These are phyloP conservation scores for Buathra laborator DNA, from an alignment of 2,888 invertebrate species.

Conservation along the genomic window DNA sequence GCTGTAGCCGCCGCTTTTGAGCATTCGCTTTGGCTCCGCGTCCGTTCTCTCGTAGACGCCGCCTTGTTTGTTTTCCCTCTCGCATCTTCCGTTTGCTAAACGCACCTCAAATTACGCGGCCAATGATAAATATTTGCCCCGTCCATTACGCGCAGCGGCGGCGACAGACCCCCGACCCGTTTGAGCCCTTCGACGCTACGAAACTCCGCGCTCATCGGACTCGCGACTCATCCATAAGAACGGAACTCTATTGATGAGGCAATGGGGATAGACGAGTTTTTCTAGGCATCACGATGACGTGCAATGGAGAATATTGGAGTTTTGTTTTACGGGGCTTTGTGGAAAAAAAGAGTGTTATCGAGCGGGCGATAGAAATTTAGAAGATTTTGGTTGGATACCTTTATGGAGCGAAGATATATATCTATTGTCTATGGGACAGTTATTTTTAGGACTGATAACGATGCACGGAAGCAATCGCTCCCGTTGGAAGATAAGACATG, in stretches of 20 bases:
- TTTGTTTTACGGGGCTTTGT: no score
- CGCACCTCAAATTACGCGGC: slow-evolving; percentile 84
- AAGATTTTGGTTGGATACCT: no score
- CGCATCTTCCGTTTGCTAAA: slow-evolving; percentile 83
- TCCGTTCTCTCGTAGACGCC: slow-evolving; percentile 69
- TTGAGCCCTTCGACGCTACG: slow-evolving; percentile 66
- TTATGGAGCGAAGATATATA: no score
- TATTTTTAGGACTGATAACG: no score
- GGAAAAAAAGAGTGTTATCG: no score
- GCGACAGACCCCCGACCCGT: slow-evolving; percentile 66
- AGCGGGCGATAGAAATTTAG: no score
- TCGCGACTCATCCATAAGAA: slow-evolving; percentile 27
- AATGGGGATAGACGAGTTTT: neutral
- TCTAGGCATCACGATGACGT: slow-evolving; percentile 8
- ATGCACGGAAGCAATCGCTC: no score
- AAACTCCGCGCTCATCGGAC: slow-evolving; percentile 11
- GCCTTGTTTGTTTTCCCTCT: slow-evolving; percentile 84
- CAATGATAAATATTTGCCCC: slow-evolving; percentile 84
- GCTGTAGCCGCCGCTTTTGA: neutral
- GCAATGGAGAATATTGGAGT: neutral
- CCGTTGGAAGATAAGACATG: no score
- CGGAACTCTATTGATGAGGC: slow-evolving; percentile 31
- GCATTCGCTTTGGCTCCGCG: slow-evolving; percentile 61
- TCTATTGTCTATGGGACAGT: no score
- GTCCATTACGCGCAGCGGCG: slow-evolving; percentile 80